Conservation (phyloP, 2,113 vertebrate species). For the Nyctereutes procyonoides region DNA sequence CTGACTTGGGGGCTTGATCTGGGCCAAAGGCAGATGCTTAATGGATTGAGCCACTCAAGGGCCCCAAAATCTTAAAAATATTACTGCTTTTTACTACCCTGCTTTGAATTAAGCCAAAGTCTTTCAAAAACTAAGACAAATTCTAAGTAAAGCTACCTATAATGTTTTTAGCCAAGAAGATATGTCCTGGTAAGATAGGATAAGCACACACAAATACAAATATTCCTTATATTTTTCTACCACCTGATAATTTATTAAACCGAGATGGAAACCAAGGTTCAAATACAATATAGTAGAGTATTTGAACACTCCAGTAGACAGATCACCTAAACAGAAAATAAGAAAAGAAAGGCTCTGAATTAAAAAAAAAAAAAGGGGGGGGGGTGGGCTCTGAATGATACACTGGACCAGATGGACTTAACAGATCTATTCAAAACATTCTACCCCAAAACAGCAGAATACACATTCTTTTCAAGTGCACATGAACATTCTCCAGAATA, state of each 20-base stretch:
- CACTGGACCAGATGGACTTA: background rate
- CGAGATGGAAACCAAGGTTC: background rate
- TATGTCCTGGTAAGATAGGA: background rate
- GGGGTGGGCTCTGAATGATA: background rate
- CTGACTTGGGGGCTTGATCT: too few relatives aligned
- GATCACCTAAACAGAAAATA: background rate
- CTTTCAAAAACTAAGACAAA: background rate
- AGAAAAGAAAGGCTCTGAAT: background rate
- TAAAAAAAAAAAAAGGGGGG: too few relatives aligned
- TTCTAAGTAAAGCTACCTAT: background rate
- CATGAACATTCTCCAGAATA: background rate
- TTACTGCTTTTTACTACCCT: background rate
- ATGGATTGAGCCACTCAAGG: too few relatives aligned
- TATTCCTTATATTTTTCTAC: background rate
- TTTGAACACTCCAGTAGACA: background rate
- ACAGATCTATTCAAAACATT: background rate
- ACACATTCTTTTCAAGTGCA: background rate
- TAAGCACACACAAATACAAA: background rate
- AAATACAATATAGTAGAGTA: background rate
- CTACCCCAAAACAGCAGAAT: background rate
- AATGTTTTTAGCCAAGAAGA: constrained; percentile 16
- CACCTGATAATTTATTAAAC: background rate
- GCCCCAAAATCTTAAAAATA: background rate
- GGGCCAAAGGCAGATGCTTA: too few relatives aligned
- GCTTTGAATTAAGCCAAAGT: constrained; percentile 23